Evolutionary conservation across 1,140 invertebrate genomes (phyloP), one percentile per base, ranked within the genome.

Genomic region (Temnothorax curvispinosus): DNA sequence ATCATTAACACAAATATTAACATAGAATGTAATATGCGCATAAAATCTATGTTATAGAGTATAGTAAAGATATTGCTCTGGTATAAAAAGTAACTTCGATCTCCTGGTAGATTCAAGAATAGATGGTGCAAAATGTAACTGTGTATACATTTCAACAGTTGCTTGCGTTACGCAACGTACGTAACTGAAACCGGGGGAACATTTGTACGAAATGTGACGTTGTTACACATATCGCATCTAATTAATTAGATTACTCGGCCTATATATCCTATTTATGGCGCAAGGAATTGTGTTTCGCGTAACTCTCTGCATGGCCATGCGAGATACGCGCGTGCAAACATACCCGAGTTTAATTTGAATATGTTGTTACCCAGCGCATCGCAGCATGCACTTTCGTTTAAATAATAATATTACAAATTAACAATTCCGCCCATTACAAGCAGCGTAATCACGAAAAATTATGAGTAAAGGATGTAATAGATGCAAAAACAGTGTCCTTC

Each of bases 181-280:
- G 32, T 78, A 65, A 65, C 60, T 80, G n/a, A 78, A 65, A 78
- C 27, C 44, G 18, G 41, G 58, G 21, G 44, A 65, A 67, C 60
- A 50, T 65, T 65, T 58, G 27, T 52, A 18, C 18, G 60, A 80
- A 80, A 65, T 27, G 44, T 65, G 76, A 64, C 60, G 11, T 21
- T 52, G 60, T 38, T 65, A 52, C 60, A 65, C 60, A 54, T 74
- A 35, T 50, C 60, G 32, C n/a, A 65, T 80, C 32, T 80, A 80
- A 80, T 80, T 80, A 80, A 80, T 80, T 80, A 65, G 27, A 80
- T 80, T 65, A 80, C 32, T 38, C 60, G 60, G 44, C 76, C 60
- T 80, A 65, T 78, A 18, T 50, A 69, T 47, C 65, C 60, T 52
- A 80, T 80, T 80, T 80, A 52, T 64, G 76, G 32, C 32, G 32